Percentiles rank a stretch among this genome's conserved stretches.
phyloP scores from a whole-genome alignment of 2,888 invertebrate genomes.

The Aphodius granarius region DNA sequence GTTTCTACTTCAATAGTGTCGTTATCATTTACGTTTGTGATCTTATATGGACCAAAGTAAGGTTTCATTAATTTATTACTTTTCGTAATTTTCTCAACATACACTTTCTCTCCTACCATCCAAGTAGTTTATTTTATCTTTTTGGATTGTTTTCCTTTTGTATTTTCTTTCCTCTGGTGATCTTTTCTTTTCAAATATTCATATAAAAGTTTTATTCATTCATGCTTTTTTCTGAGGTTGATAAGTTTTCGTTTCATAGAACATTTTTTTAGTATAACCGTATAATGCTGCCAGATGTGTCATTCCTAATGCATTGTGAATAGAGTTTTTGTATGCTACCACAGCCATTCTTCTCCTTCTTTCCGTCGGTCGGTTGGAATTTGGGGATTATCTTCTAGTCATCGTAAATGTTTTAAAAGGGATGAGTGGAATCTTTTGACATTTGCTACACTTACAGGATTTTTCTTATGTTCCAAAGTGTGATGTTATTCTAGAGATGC shows the following conservation, averaged over 20 bases:
- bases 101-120: conserved; percentile 7
- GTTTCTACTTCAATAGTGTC: too few relatives aligned
- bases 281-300: conserved; percentile 7
- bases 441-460: background rate
- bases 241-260: conserved; percentile 9
- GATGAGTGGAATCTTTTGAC: conserved; percentile 18
- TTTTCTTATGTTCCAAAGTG: too few relatives aligned
- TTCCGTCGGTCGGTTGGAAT: background rate
- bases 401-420: conserved; percentile 10
- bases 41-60: background rate
- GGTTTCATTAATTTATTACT: conserved; percentile 6
- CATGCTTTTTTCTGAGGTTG: background rate
- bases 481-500: background rate
- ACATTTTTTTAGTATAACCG: conserved; percentile 8
- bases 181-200: too few relatives aligned
- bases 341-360: background rate
- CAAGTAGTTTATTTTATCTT: background rate
- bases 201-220: too few relatives aligned
- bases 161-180: too few relatives aligned
- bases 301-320: background rate
- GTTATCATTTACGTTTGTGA: background rate
- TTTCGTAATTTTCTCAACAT: conserved; percentile 8
- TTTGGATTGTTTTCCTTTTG: background rate
- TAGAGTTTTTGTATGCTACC: conserved; percentile 11
- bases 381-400: background rate